Base-by-base conservation (phyloP, 2,113 vertebrate genomes). In the Platysteira castanea region DNA sequence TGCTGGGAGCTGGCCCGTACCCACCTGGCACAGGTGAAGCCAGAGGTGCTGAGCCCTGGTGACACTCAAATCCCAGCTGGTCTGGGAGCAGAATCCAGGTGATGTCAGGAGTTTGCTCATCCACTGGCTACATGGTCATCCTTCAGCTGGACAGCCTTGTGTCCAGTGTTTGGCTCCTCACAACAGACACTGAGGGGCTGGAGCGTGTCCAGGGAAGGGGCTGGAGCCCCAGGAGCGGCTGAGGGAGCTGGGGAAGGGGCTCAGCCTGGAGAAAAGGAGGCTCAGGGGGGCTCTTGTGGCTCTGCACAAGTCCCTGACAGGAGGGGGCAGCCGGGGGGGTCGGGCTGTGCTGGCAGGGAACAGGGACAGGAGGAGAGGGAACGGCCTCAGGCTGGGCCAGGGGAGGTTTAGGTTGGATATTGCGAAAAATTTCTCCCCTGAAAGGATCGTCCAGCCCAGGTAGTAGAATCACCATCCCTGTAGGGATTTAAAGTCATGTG, bases 191-290 rank as follows among this genome's bases (percentile, higher is more conserved):
- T 0, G 15, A 87, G 56, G 41, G 1, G 21, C 2, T 71, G 52
- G n/a, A 73, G 7, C 0, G 0, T 11, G 56, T 22, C 10, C 61
- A 67, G 11, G 15, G 30, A 20, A 37, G 17, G 3, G 14, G 54
- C 7, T 0, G 0, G 5, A 24, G 17, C 9, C 1, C 42, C 20
- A 31, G 59, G 26, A 68, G n/a, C 0, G 0, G 22, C 22, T 86
- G 65, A 37, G 41, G 44, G 67, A 75, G 2, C 35, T 75, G 67
- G 41, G 87, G 0, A 42, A 73, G 87, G 69, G 82, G n/a, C n/a
- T n/a, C n/a, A n/a, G n/a, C n/a, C n/a, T n/a, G n/a, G n/a, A n/a
- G n/a, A n/a, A n/a, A n/a, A n/a, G n/a, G n/a, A n/a, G n/a, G n/a
- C n/a, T n/a, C n/a, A n/a, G n/a, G n/a, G n/a, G n/a, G n/a, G n/a